A percentile compares a stretch with the other conserved stretches of the same genome.
phyloP scores from a whole-genome alignment of 2,113 vertebrate species.

The Lepisosteus osseus region DNA sequence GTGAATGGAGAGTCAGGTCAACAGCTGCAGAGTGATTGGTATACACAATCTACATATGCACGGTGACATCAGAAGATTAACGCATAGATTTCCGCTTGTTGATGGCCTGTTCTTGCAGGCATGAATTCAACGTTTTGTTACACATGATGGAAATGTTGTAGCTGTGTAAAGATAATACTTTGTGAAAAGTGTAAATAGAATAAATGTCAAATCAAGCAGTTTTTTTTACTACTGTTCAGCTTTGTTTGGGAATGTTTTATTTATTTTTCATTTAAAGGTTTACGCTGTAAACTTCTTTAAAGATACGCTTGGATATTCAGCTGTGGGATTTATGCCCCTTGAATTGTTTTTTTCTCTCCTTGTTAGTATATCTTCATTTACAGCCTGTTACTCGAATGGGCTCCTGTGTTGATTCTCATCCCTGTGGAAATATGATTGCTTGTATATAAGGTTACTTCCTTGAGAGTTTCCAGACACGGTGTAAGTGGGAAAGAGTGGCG shows the following conservation, averaged over 20 bases:
- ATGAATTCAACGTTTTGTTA: slow-evolving; percentile 7
- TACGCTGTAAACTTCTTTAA: slow-evolving; percentile 43
- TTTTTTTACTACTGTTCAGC: slow-evolving; percentile 44
- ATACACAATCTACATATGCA: slow-evolving; percentile 31
- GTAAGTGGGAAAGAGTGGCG: too few relatives aligned
- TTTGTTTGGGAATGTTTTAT: slow-evolving; percentile 33
- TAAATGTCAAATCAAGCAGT: slow-evolving; percentile 44
- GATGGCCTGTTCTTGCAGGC: slow-evolving; percentile 6
- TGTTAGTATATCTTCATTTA: slow-evolving; percentile 49
- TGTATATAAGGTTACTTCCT: slow-evolving; percentile 39
- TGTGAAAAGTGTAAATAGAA: slow-evolving; percentile 53
- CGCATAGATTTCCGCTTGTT: slow-evolving; percentile 19
- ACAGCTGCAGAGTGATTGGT: slow-evolving; percentile 11
- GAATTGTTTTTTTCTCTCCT: slow-evolving; percentile 41
- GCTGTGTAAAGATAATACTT: slow-evolving; percentile 46
- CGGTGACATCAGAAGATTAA: slow-evolving; percentile 31
- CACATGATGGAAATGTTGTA: slow-evolving; percentile 52
- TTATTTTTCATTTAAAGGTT: slow-evolving; percentile 44
- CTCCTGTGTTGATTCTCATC: slow-evolving; percentile 48
- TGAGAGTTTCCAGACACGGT: too few relatives aligned
- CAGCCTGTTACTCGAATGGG: slow-evolving; percentile 53
- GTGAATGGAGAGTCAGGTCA: slow-evolving; percentile 24
- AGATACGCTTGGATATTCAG: slow-evolving; percentile 46
- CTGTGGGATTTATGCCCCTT: slow-evolving; percentile 49
- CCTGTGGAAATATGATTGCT: slow-evolving; percentile 61